Percentiles rank a stretch among this genome's conserved stretches.
Evolutionary conservation across 1,140 invertebrate genomes (phyloP).

Genomic region (Diabrotica virgifera): DNA sequence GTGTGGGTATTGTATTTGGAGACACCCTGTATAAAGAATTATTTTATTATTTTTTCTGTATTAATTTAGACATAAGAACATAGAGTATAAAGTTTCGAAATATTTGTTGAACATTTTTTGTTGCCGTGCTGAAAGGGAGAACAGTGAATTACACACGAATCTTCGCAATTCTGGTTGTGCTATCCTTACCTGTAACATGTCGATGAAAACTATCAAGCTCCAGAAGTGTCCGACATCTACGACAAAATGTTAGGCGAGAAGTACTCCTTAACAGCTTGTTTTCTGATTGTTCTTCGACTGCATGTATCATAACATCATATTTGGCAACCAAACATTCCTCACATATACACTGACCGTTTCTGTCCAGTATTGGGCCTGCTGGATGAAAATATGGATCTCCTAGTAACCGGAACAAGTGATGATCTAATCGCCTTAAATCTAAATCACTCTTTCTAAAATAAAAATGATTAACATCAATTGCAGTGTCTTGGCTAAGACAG

Average conservation of each 20-base stretch:
- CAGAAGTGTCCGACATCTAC: conserved; percentile 27
- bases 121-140: too few species aligned
- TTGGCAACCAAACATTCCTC: conserved; percentile 39
- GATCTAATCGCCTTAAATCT: conserved; percentile 31
- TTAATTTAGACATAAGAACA: too few species aligned
- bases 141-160: background rate
- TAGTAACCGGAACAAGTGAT: conserved; percentile 36
- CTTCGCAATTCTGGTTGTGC: background rate
- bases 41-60: too few species aligned
- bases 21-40: too few species aligned
- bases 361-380: conserved; percentile 31
- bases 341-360: conserved; percentile 39
- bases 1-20: too few species aligned
- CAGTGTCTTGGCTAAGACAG: too few species aligned
- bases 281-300: conserved; percentile 17
- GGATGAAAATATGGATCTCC: conserved; percentile 31
- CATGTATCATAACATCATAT: conserved; percentile 29
- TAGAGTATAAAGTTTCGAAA: too few species aligned
- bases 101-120: too few species aligned
- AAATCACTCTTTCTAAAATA: conserved; percentile 27
- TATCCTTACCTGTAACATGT: conserved; percentile 33
- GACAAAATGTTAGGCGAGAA: conserved; percentile 26
- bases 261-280: conserved; percentile 20
- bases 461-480: too few species aligned
- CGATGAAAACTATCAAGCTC: conserved; percentile 33